A percentile compares a stretch with the other conserved stretches of the same genome.
Conservation (phyloP, 2,888 invertebrate species). For the Cylloceria caligata region DNA sequence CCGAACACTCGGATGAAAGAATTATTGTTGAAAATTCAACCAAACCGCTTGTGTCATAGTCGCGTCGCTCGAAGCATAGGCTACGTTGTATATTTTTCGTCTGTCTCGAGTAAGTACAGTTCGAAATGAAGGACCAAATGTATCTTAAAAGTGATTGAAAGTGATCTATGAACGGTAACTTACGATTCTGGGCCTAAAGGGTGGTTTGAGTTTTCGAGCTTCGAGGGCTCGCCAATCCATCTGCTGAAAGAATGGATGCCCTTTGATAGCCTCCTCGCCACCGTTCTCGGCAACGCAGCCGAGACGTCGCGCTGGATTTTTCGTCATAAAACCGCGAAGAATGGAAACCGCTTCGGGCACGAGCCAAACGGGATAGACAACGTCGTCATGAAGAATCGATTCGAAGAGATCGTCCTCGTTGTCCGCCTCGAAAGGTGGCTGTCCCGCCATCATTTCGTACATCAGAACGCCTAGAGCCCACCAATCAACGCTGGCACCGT, state of each 20-base stretch:
- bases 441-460: conserved; percentile 99
- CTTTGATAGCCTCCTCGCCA: conserved; percentile 93
- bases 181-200: conserved; percentile 99
- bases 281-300: conserved; percentile 93
- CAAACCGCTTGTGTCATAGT: too few species aligned
- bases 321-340: conserved; percentile 98
- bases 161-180: conserved; percentile 63
- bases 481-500: conserved; percentile 96
- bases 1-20: too few species aligned
- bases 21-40: too few species aligned
- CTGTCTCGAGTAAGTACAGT: too few species aligned
- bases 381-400: conserved; percentile 99
- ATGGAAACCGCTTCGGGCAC: conserved; percentile 96
- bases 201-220: conserved; percentile 95
- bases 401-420: conserved; percentile 99
- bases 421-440: conserved; percentile 99
- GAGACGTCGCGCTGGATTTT: conserved; percentile 96
- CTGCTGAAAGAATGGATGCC: conserved; percentile 96
- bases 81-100: too few species aligned
- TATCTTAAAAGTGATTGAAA: too few species aligned
- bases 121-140: too few species aligned
- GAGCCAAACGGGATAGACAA: conserved; percentile 98
- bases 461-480: conserved; percentile 99
- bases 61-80: too few species aligned
- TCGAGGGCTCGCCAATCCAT: conserved; percentile 98